Conservation (phyloP, 2,888 invertebrate species). For the Abrostola tripartita region DNA sequence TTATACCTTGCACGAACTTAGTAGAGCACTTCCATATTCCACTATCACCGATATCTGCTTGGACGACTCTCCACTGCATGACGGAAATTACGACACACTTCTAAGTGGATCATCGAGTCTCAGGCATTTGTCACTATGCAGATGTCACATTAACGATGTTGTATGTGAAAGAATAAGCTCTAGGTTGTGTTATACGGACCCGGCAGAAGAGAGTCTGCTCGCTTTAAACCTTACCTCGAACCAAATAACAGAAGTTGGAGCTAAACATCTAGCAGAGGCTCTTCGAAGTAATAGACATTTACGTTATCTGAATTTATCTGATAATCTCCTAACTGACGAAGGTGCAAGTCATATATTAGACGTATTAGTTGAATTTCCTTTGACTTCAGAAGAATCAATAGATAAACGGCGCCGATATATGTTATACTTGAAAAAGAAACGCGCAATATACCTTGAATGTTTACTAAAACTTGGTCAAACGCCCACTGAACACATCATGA, state of each 20-base stretch:
- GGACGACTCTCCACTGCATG: conserved; percentile 62
- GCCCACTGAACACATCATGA: conserved; percentile 46
- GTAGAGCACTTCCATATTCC: conserved; percentile 61
- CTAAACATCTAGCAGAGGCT: conserved; percentile 65
- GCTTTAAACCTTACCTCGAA: conserved; percentile 73
- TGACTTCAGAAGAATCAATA: conserved; percentile 64
- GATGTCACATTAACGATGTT: conserved; percentile 69
- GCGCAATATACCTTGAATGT: conserved; percentile 34
- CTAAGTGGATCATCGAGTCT: conserved; percentile 57
- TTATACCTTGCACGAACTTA: conserved; percentile 65
- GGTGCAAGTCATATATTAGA: conserved; percentile 65
- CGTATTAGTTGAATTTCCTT: conserved; percentile 64
- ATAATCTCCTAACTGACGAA: conserved; percentile 68
- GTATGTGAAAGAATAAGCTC: conserved; percentile 62
- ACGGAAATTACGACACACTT: conserved; percentile 64
- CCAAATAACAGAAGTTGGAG: conserved; percentile 71
- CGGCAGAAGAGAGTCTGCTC: conserved; percentile 61
- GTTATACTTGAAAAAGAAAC: conserved; percentile 50
- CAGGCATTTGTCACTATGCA: conserved; percentile 64
- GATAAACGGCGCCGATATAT: conserved; percentile 54
- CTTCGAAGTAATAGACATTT: conserved; percentile 73
- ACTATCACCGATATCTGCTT: conserved; percentile 68
- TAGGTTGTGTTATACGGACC: conserved; percentile 55
- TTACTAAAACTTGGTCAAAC: conserved; percentile 32
- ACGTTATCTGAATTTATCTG: conserved; percentile 74